These are phyloP conservation scores for Oryzias sinensis DNA, from an alignment of 2,797 vertebrate species.

Conservation along the genomic window DNA sequence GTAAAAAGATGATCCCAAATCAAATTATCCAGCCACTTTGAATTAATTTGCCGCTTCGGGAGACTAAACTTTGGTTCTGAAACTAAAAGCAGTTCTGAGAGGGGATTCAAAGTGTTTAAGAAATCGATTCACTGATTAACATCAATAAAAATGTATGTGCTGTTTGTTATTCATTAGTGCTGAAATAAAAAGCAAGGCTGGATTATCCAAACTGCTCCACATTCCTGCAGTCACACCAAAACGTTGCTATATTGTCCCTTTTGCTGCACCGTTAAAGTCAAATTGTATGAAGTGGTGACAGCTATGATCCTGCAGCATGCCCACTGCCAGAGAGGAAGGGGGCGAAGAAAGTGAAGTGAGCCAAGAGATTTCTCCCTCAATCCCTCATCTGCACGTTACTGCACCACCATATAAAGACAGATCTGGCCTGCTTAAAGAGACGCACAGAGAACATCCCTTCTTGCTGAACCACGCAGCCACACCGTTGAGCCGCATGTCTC, in stretches of 20 bases:
- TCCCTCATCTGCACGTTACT: slow-evolving; percentile 22
- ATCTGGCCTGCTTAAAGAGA: slow-evolving; percentile 32
- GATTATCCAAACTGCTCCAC: background rate
- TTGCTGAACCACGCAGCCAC: slow-evolving; percentile 13
- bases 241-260: slow-evolving; percentile 17
- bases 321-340: slow-evolving; percentile 44
- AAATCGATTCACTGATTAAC: background rate
- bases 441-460: slow-evolving; percentile 7
- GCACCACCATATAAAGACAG: slow-evolving; percentile 57
- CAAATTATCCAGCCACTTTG: slow-evolving; percentile 10
- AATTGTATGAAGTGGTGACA: slow-evolving; percentile 40
- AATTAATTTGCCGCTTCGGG: background rate
- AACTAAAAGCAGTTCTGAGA: slow-evolving; percentile 12
- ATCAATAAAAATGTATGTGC: background rate
- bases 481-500: slow-evolving; percentile 16
- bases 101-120: slow-evolving; percentile 11
- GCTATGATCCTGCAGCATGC: slow-evolving; percentile 34
- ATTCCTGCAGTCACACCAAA: slow-evolving; percentile 19
- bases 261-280: slow-evolving; percentile 27
- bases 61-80: slow-evolving; percentile 8
- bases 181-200: no score
- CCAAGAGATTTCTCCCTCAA: slow-evolving; percentile 47
- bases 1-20: slow-evolving; percentile 30
- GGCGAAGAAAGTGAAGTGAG: slow-evolving; percentile 46
- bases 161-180: background rate